Conservation (phyloP, 2,888 invertebrate species). For the Rhamphomyia laevipes region DNA sequence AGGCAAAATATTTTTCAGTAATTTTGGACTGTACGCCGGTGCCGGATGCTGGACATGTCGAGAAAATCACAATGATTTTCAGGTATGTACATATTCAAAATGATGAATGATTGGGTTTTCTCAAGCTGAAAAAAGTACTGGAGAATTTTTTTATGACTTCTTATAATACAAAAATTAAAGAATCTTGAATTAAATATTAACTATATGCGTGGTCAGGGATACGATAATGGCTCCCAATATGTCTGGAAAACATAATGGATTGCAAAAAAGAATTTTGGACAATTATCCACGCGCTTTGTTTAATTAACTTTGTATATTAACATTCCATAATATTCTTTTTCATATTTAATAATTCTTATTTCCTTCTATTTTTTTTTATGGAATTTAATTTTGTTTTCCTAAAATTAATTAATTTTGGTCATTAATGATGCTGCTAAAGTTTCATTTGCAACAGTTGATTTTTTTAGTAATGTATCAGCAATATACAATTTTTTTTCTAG, state of each 20-base stretch:
- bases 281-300: background rate
- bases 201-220: background rate
- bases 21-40: background rate
- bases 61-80: background rate
- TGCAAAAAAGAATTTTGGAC: background rate
- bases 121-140: background rate
- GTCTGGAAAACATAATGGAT: constrained; percentile 4
- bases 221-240: constrained; percentile 1
- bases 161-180: constrained; percentile 1
- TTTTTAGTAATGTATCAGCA: constrained; percentile 4
- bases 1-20: constrained; percentile 1
- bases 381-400: too few species aligned
- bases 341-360: too few species aligned
- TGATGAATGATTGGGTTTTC: background rate
- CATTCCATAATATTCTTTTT: too few species aligned
- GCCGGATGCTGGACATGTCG: background rate
- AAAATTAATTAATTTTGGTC: constrained; percentile 1
- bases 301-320: background rate
- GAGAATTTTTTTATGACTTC: background rate
- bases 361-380: too few species aligned
- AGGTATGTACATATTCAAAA: background rate
- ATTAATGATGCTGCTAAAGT: background rate
- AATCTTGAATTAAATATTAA: constrained; percentile 1
- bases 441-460: constrained; percentile 2
- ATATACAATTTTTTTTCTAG: constrained; percentile 7